A percentile compares a stretch with the other conserved stretches of the same genome.
These are phyloP conservation scores for Eleginops maclovinus DNA, from an alignment of 2,113 vertebrate species.

Conservation along the genomic window DNA sequence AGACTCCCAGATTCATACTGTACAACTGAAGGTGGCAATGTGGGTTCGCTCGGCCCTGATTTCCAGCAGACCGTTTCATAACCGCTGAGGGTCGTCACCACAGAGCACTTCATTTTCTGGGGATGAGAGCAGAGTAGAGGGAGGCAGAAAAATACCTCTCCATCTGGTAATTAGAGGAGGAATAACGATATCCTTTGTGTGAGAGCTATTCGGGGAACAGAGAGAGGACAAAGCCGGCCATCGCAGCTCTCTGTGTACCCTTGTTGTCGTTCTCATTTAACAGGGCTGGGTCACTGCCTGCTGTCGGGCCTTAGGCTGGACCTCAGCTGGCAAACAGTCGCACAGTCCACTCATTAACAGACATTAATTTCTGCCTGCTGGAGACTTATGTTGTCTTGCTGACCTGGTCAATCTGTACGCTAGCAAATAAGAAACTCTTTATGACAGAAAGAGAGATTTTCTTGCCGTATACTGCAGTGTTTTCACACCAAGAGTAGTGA, in stretches of 20 bases:
- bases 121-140: conserved; percentile 53
- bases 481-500: too few species aligned
- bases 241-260: conserved; percentile 60
- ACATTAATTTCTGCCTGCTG: conserved; percentile 62
- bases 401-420: conserved; percentile 9
- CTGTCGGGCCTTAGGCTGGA: conserved; percentile 45
- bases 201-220: conserved; percentile 78
- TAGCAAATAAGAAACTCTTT: too few species aligned
- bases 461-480: too few species aligned
- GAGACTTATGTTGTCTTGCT: conserved; percentile 61
- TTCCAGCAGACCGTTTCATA: conserved; percentile 70
- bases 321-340: conserved; percentile 54
- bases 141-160: conserved; percentile 69
- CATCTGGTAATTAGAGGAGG: conserved; percentile 78
- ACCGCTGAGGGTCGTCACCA: conserved; percentile 50
- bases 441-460: too few species aligned
- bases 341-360: conserved; percentile 45
- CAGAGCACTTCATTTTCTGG: conserved; percentile 69
- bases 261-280: conserved; percentile 70
- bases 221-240: conserved; percentile 68
- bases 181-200: conserved; percentile 82
- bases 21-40: conserved; percentile 25
- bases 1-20: conserved; percentile 5
- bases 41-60: conserved; percentile 25
- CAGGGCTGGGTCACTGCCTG: conserved; percentile 56